These are phyloP conservation scores for Microctonus hyperodae DNA, from an alignment of 2,888 invertebrate species.

Conservation along the genomic window DNA sequence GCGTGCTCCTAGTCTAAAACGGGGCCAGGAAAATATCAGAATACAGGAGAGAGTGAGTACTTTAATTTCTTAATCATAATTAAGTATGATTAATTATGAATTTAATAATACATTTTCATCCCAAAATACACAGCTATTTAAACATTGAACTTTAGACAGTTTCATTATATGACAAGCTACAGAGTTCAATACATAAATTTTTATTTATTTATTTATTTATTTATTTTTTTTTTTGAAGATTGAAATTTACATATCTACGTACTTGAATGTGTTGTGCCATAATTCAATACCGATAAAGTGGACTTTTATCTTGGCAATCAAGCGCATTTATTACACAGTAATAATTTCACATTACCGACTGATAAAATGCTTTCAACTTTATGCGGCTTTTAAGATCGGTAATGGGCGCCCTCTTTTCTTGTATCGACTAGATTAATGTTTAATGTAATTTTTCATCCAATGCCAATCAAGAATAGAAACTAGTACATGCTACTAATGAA, in stretches of 20 bases:
- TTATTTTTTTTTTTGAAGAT: background rate
- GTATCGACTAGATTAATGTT: conserved; percentile 21
- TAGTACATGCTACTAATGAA: background rate
- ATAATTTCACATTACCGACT: conserved; percentile 6
- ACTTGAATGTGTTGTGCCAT: background rate
- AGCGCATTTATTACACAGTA: background rate
- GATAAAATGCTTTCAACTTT: background rate
- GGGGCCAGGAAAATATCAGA: conserved; percentile 80
- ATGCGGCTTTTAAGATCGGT: conserved; percentile 21
- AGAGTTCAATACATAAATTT: conserved; percentile 6
- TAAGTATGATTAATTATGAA: background rate
- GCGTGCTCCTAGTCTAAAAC: conserved; percentile 78
- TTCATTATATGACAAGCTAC: background rate
- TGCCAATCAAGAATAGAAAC: conserved; percentile 10
- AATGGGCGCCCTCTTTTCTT: conserved; percentile 34
- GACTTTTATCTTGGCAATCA: background rate
- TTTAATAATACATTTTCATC: background rate
- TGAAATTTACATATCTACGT: conserved; percentile 13
- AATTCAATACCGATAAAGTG: background rate
- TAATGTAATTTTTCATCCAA: conserved; percentile 25
- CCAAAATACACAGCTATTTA: background rate
- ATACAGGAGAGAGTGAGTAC: conserved; percentile 79
- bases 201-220: background rate
- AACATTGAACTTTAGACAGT: background rate
- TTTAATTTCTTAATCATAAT: conserved; percentile 55